Conservation (phyloP, 2,888 invertebrate genomes). For the Drosophila algonquin region DNA sequence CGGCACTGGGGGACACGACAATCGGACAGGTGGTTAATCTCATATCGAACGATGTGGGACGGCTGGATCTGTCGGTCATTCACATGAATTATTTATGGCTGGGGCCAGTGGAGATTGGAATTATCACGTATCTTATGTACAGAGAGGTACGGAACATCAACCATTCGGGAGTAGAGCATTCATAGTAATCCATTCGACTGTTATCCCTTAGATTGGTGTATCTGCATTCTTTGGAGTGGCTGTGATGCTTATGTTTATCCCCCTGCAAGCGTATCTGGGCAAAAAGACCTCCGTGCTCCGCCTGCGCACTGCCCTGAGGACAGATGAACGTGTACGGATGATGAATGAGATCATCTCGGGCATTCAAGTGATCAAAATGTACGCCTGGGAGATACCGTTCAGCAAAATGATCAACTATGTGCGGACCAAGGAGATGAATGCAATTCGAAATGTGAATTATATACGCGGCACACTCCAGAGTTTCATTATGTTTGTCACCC, state of each 20-base stretch:
- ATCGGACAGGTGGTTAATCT: constrained; percentile 92
- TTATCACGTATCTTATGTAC: constrained; percentile 92
- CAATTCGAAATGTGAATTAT: constrained; percentile 90
- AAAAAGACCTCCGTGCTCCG: constrained; percentile 90
- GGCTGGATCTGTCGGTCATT: constrained; percentile 87
- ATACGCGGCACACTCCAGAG: constrained; percentile 91
- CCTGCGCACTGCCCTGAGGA: constrained; percentile 91
- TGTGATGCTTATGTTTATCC: constrained; percentile 87
- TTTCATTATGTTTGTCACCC: constrained; percentile 94
- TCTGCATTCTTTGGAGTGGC: constrained; percentile 86
- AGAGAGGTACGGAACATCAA: constrained; percentile 84
- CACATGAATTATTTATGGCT: constrained; percentile 97
- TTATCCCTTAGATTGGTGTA: constrained; percentile 84
- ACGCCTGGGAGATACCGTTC: constrained; percentile 96
- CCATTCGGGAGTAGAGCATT: background rate
- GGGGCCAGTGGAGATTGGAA: constrained; percentile 92
- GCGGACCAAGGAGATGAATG: constrained; percentile 86
- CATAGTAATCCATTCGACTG: background rate
- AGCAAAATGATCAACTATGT: constrained; percentile 89
- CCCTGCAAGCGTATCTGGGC: constrained; percentile 90
- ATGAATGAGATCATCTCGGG: constrained; percentile 96
- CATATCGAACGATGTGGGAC: constrained; percentile 96
- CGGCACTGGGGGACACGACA: constrained; percentile 90
- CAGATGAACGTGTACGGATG: constrained; percentile 94
- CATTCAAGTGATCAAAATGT: constrained; percentile 97